phyloP scores from a whole-genome alignment of 1,140 invertebrate species.

The Drosophila littoralis region DNA sequence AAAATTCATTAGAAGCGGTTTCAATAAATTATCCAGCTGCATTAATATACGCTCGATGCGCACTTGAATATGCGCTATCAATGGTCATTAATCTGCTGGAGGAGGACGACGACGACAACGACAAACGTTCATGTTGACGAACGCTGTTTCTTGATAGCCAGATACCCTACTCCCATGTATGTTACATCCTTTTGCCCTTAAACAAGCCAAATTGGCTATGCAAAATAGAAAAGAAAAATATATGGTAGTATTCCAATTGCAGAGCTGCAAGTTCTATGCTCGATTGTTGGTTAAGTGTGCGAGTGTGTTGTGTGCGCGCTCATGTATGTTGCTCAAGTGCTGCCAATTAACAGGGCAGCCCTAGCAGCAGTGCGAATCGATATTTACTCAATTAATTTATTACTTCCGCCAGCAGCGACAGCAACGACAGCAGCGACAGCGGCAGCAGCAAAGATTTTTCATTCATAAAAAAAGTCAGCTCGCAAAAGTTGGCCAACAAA shows the following conservation, averaged over 20 bases:
- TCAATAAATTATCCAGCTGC: slow-evolving; percentile 81
- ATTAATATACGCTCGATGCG: slow-evolving; percentile 60
- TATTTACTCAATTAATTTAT: slow-evolving; percentile 83
- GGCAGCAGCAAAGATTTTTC: slow-evolving; percentile 65
- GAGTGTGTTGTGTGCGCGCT: slow-evolving; percentile 14
- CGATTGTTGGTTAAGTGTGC: slow-evolving; percentile 20
- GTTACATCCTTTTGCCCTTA: not conserved
- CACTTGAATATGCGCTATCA: slow-evolving; percentile 75
- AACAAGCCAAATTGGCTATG: slow-evolving; percentile 71
- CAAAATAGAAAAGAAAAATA: slow-evolving; percentile 52
- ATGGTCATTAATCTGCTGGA: slow-evolving; percentile 70
- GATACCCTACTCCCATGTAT: slow-evolving; percentile 3
- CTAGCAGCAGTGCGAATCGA: slow-evolving; percentile 63
- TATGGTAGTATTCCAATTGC: slow-evolving; percentile 7
- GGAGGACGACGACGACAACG: not conserved
- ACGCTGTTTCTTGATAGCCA: slow-evolving; percentile 15
- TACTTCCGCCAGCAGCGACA: slow-evolving; percentile 69
- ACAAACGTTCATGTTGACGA: slow-evolving; percentile 4
- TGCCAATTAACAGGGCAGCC: slow-evolving; percentile 73
- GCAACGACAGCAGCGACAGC: slow-evolving; percentile 7
- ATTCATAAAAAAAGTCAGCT: slow-evolving; percentile 58
- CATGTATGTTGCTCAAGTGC: slow-evolving; percentile 59
- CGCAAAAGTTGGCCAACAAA: slow-evolving; percentile 49
- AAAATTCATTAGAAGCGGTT: slow-evolving; percentile 69
- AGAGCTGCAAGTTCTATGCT: slow-evolving; percentile 43